phyloP scores from a whole-genome alignment of 2,113 vertebrate species.

The Scolopax mira region DNA sequence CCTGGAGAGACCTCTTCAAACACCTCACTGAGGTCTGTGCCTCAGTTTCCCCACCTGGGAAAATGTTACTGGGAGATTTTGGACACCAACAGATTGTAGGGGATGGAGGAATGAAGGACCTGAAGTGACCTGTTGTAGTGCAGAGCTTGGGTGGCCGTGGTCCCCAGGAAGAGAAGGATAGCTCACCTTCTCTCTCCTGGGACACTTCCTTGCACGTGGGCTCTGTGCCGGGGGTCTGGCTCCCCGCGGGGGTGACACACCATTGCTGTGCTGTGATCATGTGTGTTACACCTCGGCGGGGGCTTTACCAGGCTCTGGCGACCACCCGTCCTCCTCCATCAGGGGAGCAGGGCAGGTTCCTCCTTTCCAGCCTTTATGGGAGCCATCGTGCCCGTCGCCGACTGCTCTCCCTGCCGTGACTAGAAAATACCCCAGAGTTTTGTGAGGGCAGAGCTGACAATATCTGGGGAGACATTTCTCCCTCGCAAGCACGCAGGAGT shows the following conservation, averaged over 20 bases:
- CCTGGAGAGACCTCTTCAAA: neutral
- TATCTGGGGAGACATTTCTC: neutral
- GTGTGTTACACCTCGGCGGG: neutral
- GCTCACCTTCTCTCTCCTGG: neutral
- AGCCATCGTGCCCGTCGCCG: accelerated
- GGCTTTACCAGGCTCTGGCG: neutral
- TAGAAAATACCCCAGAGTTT: neutral
- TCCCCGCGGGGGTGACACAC: neutral
- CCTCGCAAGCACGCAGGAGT: neutral
- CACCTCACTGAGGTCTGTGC: neutral
- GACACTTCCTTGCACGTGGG: accelerated
- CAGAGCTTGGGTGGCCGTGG: neutral
- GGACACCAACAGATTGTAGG: neutral
- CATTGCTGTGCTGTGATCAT: neutral
- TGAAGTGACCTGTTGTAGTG: neutral
- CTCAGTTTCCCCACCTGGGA: neutral
- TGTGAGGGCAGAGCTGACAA: neutral
- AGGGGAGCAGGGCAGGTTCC: neutral
- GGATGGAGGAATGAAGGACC: neutral
- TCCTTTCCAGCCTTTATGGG: neutral
- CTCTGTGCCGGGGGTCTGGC: accelerated
- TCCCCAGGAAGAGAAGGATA: neutral
- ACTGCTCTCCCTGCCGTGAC: neutral
- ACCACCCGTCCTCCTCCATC: neutral
- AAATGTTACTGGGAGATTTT: neutral